These are phyloP conservation scores for Dryobotodes eremita DNA, from an alignment of 2,888 invertebrate genomes.

Conservation along the genomic window DNA sequence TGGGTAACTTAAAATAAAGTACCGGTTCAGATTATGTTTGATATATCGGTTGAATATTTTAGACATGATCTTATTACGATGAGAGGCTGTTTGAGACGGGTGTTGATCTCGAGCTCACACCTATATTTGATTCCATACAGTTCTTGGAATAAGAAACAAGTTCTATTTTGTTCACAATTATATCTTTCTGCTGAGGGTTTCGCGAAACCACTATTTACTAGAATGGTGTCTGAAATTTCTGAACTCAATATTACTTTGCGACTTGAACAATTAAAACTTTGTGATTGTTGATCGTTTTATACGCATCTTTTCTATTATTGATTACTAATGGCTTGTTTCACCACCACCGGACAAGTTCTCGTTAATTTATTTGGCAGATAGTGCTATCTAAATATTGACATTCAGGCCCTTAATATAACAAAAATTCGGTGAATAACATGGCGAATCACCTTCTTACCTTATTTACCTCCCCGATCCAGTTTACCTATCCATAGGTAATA, in stretches of 20 bases:
- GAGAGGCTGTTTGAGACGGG: neutral
- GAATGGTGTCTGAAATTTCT: neutral
- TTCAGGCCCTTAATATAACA: neutral
- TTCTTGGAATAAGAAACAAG: neutral
- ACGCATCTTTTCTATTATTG: neutral
- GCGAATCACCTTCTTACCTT: neutral
- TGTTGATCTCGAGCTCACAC: neutral
- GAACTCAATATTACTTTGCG: neutral
- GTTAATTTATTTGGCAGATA: neutral
- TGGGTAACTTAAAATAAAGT: neutral
- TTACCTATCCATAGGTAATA: neutral
- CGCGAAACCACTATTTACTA: neutral
- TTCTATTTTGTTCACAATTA: neutral
- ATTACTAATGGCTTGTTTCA: neutral
- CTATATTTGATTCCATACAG: neutral
- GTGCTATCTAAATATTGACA: neutral
- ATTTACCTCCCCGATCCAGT: neutral
- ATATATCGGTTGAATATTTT: conserved; percentile 6
- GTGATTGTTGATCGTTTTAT: neutral
- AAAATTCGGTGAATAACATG: neutral
- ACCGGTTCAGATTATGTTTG: neutral
- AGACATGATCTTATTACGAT: neutral
- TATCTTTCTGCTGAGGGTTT: neutral
- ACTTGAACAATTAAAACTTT: neutral
- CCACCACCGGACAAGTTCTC: neutral